A percentile compares a stretch with the other conserved stretches of the same genome.
These are phyloP conservation scores for Micronycteris hirsuta DNA, from an alignment of 2,113 vertebrate species.

Conservation along the genomic window DNA sequence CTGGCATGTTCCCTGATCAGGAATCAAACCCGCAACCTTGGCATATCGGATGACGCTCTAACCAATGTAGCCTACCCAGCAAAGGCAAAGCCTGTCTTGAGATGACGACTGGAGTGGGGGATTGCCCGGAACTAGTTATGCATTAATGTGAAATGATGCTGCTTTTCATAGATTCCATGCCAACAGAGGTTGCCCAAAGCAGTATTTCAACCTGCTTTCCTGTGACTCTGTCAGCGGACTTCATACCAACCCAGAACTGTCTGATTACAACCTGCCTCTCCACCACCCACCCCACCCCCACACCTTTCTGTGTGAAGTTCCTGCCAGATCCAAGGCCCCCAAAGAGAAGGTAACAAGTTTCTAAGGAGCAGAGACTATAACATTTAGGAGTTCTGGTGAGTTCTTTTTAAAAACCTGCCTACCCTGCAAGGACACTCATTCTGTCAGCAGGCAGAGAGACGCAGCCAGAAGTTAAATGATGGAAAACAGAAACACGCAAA, in stretches of 20 bases:
- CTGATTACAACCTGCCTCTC: not conserved
- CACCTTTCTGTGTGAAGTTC: not conserved
- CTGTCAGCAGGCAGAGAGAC: not conserved
- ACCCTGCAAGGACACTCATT: not conserved
- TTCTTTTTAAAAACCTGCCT: not conserved
- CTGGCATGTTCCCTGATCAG: no score
- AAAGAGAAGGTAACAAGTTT: not conserved
- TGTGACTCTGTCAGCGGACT: not conserved
- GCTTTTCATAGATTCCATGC: not conserved
- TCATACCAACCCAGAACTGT: not conserved
- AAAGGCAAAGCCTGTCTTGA: not conserved
- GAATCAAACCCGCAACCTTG: no score
- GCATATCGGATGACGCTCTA: no score
- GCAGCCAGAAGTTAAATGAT: not conserved
- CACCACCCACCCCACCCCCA: not conserved
- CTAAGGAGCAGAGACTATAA: not conserved
- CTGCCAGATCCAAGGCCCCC: not conserved
- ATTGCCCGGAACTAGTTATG: not conserved
- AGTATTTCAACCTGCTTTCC: not conserved
- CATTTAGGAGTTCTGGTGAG: not conserved
- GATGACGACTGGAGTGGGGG: not conserved
- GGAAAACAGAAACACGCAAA: not conserved
- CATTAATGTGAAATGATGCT: not conserved
- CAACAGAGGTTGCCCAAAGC: not conserved
- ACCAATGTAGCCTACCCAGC: no score